A percentile compares a stretch with the other conserved stretches of the same genome.
These are phyloP conservation scores for Columba livia DNA, from an alignment of 2,113 vertebrate genomes.

Conservation along the genomic window DNA sequence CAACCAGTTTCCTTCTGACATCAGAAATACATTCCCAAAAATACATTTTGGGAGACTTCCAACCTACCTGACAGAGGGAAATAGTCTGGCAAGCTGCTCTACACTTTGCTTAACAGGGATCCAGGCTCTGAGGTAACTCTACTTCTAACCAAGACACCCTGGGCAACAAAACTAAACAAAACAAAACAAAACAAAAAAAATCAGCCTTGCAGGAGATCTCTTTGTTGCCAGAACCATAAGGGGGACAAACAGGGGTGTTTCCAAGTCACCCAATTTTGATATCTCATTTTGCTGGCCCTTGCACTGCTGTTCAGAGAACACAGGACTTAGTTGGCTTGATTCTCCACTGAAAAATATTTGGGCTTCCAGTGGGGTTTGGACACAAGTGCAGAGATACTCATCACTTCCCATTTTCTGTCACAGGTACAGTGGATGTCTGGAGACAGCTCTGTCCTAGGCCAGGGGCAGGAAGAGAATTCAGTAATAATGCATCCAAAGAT, in stretches of 20 bases:
- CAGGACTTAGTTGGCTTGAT: background rate
- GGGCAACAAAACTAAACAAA: background rate
- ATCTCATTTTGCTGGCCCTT: background rate
- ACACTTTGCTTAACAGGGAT: background rate
- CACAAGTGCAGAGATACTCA: background rate
- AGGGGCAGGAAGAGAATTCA: background rate
- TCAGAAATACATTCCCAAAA: slow-evolving; percentile 22
- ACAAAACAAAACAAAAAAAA: background rate
- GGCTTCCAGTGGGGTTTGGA: background rate
- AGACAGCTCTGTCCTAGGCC: background rate
- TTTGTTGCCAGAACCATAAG: background rate
- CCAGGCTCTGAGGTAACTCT: background rate
- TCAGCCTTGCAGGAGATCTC: background rate
- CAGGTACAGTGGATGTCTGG: background rate
- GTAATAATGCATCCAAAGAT: background rate
- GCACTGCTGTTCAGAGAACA: background rate
- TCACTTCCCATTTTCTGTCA: background rate
- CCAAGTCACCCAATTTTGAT: background rate
- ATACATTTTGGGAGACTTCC: slow-evolving; percentile 38
- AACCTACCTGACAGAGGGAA: background rate
- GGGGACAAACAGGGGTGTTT: background rate
- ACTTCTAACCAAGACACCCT: slow-evolving; percentile 18
- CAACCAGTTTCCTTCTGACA: background rate
- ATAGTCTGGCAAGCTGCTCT: slow-evolving; percentile 23
- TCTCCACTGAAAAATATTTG: background rate